Evolutionary conservation across 2,888 invertebrate species (phyloP), one percentile per base, ranked within the genome.

Genomic region (Morpho helenor): DNA sequence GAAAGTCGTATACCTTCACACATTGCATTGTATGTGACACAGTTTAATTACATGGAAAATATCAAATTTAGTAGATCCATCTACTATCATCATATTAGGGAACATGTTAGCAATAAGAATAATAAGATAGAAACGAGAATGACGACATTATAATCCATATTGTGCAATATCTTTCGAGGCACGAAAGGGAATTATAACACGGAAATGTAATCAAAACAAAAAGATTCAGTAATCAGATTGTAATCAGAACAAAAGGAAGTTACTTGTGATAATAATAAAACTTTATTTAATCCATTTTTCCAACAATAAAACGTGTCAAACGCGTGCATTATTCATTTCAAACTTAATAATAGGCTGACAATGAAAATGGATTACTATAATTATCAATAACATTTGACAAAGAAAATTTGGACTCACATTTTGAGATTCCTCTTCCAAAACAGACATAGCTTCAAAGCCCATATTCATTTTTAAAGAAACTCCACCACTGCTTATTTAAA

Each of bases 391-490:
- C 31, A 31, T 31, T 68, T 75, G 73, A 75, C 68, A 67, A 63
- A 68, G 66, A 65, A 65, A 65, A 65, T 56, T 53, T 44, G 59
- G 52, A 91, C 93, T 92, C 79, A 93, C 93, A 74, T 89, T 91
- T 69, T 91, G 88, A 63, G 91, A 89, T 75, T 93, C 92, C 78
- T 93, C 93, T 68, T 93, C 92, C 72, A 93, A 87, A 66, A 93
- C 92, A 70, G 92, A 87, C 92, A 93, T 92, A 65, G 92, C 87
- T 79, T 93, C 92, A 73, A 91, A 93, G 75, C 93, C 93, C 79
- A 93, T 93, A 73, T 83, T 91, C 84, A 83, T 84, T 73, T 31
- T 31, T 31, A 3, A 31, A 31, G 31, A 5, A 31, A 31, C 31
- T 31, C 5, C 31, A 31, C 31, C 31, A 31, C 31, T 59, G 10